phyloP scores from a whole-genome alignment of 2,113 vertebrate genomes.

The Gobius niger region DNA sequence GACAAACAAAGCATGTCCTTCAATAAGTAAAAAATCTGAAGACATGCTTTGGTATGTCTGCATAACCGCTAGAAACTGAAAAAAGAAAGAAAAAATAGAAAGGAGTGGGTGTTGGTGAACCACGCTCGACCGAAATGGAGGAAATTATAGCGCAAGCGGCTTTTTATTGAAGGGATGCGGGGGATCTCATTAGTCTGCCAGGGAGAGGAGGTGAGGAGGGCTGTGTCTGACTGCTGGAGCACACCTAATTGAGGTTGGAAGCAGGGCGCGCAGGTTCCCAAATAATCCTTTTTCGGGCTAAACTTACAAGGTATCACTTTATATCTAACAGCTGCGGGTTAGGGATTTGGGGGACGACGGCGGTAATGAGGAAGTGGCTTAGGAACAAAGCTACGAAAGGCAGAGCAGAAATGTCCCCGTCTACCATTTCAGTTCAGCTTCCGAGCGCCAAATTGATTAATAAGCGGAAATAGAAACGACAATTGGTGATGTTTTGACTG shows the following conservation, averaged over 20 bases:
- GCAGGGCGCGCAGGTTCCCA: constrained; percentile 32
- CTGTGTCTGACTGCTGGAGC: constrained; percentile 42
- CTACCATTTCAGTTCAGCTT: not conserved
- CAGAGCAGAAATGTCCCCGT: not conserved
- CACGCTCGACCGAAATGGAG: constrained; percentile 45
- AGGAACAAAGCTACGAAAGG: constrained; percentile 16
- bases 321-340: constrained; percentile 22
- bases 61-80: constrained; percentile 6
- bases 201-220: constrained; percentile 36
- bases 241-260: constrained; percentile 54
- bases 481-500: no score
- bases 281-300: constrained; percentile 55
- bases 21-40: no score
- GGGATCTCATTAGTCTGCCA: constrained; percentile 56
- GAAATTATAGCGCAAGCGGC: constrained; percentile 40
- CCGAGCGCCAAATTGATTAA: no score
- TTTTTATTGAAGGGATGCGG: constrained; percentile 53
- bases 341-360: constrained; percentile 35
- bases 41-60: no score
- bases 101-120: constrained; percentile 26
- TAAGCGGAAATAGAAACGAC: constrained; percentile 3
- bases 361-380: constrained; percentile 26
- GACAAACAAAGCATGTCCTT: no score
- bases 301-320: constrained; percentile 58
- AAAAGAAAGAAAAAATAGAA: constrained; percentile 32